phyloP scores from a whole-genome alignment of 2,113 vertebrate species.

The Ia io region DNA sequence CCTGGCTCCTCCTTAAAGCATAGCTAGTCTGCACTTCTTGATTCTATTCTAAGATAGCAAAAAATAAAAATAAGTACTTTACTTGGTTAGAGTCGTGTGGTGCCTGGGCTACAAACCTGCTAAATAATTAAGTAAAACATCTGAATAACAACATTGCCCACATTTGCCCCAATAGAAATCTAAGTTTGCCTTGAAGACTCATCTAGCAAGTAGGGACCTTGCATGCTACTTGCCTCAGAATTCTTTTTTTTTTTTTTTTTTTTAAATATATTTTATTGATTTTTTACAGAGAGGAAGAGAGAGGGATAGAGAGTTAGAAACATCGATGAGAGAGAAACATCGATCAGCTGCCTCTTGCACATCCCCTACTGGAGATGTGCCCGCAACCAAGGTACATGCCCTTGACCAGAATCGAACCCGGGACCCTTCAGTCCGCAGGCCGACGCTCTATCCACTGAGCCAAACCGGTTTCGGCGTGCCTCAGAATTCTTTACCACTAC shows the following conservation, averaged over 20 bases:
- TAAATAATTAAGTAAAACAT: constrained; percentile 30
- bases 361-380: too few relatives aligned
- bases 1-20: not conserved
- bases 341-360: too few relatives aligned
- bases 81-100: not conserved
- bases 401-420: too few relatives aligned
- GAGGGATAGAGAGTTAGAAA: too few relatives aligned
- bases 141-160: not conserved
- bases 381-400: too few relatives aligned
- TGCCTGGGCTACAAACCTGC: not conserved
- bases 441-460: too few relatives aligned
- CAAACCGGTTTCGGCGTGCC: too few relatives aligned
- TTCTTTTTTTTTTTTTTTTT: too few relatives aligned
- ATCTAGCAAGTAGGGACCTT: not conserved
- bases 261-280: too few relatives aligned
- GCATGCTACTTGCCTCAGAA: not conserved
- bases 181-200: not conserved
- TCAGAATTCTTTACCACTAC: constrained; percentile 11
- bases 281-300: too few relatives aligned
- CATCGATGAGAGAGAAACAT: too few relatives aligned
- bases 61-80: constrained; percentile 48
- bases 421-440: too few relatives aligned
- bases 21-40: constrained; percentile 4
- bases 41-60: not conserved
- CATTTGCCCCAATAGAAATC: not conserved